Evolutionary conservation across 1,140 invertebrate genomes (phyloP), one percentile per base, ranked within the genome.

Genomic region (Zaprionus inermis): DNA sequence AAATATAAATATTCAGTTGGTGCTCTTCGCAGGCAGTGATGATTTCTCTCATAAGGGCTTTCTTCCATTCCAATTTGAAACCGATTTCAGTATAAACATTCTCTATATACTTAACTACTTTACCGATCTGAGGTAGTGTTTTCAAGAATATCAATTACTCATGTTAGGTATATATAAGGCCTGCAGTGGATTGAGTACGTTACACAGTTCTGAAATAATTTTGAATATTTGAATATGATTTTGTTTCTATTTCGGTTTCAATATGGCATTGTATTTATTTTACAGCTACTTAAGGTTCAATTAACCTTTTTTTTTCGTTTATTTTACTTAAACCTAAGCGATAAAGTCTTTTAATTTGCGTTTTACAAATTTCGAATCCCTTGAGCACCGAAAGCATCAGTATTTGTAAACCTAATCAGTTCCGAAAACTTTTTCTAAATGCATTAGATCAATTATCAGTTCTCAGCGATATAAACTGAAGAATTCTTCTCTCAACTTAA

Each of bases 371-470:
- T 64, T 82, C 16, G 60, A 70, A 69, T 81, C 64, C 72, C 76
- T 85, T 86, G 76, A 86, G 83, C 82, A 71, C 82, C 54, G 9
- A 16, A 76, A 56, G 34, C 59, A 46, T 60, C 38, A 32, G 36
- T 73, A 54, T 72, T 16, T 44, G 7, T 16, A 10, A 44, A 16
- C 83, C 83, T 86, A 86, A 86, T 88, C 82, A 86, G 82, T 86
- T 82, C 79, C 24, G 69, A 88, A 79, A 68, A 78, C 38, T 78
- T 78, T 75, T 9, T 16, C 6, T 85, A 86, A 85, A 85, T 85
- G 82, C 68, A 65, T 16, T 44, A 44, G n/a, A 44, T 44, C 38
- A 44, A 56, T 51, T 51, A 34, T 44, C 38, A 44, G 38, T 64
- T 69, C 36, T 57, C 34, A 63, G 75, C 44, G 36, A 60, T 68